Evolutionary conservation across 2,113 vertebrate genomes (phyloP).

Genomic region (crab-eating macaque (Macaca fascicularis)): DNA sequence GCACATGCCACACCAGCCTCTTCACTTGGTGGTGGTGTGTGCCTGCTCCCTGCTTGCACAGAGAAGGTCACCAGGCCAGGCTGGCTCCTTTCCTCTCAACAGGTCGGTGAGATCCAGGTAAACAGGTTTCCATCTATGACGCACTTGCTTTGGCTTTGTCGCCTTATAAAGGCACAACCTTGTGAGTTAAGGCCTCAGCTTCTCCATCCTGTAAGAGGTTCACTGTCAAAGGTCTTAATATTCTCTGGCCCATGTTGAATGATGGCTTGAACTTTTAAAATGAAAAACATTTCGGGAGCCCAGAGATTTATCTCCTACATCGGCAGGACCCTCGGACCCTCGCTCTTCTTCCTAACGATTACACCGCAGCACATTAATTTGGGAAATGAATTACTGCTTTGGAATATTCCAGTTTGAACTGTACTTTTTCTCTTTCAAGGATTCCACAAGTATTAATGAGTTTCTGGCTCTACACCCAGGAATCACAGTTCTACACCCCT

Average conservation of each 20-base stretch:
- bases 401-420: slow-evolving; percentile 6
- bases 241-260: neutral
- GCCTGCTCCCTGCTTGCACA: neutral
- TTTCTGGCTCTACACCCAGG: neutral
- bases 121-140: neutral
- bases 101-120: neutral
- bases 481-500: neutral
- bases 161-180: neutral
- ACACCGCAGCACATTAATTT: slow-evolving; percentile 29
- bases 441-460: neutral
- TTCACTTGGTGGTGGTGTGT: no score
- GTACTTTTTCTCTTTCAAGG: slow-evolving; percentile 43
- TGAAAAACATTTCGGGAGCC: neutral
- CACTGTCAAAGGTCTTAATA: neutral
- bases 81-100: no score
- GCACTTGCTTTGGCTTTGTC: neutral
- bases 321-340: neutral
- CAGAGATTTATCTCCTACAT: neutral
- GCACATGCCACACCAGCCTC: neutral
- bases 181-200: neutral
- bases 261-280: slow-evolving; percentile 3
- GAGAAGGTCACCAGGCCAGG: neutral
- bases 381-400: slow-evolving; percentile 28
- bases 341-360: slow-evolving; percentile 16
- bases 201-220: neutral